These are phyloP conservation scores for Caiman crocodilus DNA, from an alignment of 2,797 vertebrate species.

Conservation along the genomic window DNA sequence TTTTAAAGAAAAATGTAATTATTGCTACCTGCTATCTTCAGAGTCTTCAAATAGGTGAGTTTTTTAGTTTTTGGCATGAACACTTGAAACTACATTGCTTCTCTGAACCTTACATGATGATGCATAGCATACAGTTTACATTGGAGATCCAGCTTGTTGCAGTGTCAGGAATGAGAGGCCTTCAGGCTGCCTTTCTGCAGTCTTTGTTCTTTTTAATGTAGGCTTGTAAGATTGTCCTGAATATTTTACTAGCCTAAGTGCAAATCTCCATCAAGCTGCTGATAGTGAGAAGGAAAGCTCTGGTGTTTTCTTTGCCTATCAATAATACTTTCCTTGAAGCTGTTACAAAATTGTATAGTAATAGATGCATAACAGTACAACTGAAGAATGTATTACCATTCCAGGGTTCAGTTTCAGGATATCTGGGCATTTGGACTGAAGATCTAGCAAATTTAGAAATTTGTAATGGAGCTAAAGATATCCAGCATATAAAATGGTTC, in stretches of 20 bases:
- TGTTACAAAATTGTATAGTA: slow-evolving; percentile 3
- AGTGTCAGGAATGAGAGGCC: not conserved
- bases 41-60: slow-evolving; percentile 35
- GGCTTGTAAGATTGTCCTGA: not conserved
- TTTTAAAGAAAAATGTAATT: slow-evolving; percentile 62
- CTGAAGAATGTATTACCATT: not conserved
- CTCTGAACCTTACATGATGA: rapidly evolving
- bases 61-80: slow-evolving; percentile 41
- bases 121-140: not conserved
- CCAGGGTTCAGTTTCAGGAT: not conserved
- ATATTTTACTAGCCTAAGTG: not conserved
- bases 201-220: not conserved
- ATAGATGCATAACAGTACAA: not conserved
- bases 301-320: not conserved
- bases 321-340: not conserved
- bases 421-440: not conserved
- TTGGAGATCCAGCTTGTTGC: not conserved
- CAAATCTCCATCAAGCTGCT: not conserved
- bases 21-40: slow-evolving; percentile 51
- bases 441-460: slow-evolving; percentile 26
- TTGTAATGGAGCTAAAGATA: slow-evolving; percentile 32
- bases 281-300: not conserved
- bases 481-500: slow-evolving; percentile 52
- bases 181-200: not conserved
- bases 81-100: not conserved